Conservation (phyloP, 2,888 invertebrate species). For the Charanyca ferruginea region DNA sequence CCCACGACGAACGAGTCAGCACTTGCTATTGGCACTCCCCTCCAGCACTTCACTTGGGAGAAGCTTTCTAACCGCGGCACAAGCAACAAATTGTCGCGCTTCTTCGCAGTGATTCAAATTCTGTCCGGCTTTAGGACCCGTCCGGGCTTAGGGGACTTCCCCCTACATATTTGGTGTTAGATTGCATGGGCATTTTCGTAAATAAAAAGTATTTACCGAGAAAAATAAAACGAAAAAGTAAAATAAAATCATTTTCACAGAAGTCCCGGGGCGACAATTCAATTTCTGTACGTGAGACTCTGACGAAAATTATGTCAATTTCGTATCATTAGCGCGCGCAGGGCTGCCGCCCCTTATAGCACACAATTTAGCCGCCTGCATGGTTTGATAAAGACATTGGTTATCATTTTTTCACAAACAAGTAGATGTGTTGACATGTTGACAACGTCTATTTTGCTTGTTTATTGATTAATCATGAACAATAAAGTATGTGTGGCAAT, state of each 20-base stretch:
- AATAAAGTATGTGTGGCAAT: too few relatives aligned
- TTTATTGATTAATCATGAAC: too few relatives aligned
- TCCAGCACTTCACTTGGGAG: too few relatives aligned
- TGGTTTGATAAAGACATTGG: neutral
- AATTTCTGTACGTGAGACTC: slow-evolving; percentile 68
- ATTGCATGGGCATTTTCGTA: slow-evolving; percentile 4
- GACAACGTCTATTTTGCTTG: neutral
- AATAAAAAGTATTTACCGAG: slow-evolving; percentile 31
- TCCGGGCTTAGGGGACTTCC: too few relatives aligned
- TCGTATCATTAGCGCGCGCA: slow-evolving; percentile 73
- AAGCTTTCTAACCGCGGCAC: too few relatives aligned
- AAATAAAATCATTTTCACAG: slow-evolving; percentile 55
- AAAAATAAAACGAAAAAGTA: slow-evolving; percentile 33
- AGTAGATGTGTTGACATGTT: neutral
- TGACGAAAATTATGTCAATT: slow-evolving; percentile 78
- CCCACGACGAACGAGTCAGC: too few relatives aligned
- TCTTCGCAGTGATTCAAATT: too few relatives aligned
- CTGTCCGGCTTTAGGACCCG: too few relatives aligned
- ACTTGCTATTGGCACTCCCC: too few relatives aligned
- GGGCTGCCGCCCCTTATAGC: slow-evolving; percentile 44
- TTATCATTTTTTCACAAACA: neutral
- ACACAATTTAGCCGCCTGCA: slow-evolving; percentile 11
- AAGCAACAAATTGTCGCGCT: too few relatives aligned
- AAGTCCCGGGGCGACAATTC: slow-evolving; percentile 69
- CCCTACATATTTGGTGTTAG: neutral